Conservation (phyloP, 1,140 invertebrate genomes). For the Bradynema listronoti region DNA sequence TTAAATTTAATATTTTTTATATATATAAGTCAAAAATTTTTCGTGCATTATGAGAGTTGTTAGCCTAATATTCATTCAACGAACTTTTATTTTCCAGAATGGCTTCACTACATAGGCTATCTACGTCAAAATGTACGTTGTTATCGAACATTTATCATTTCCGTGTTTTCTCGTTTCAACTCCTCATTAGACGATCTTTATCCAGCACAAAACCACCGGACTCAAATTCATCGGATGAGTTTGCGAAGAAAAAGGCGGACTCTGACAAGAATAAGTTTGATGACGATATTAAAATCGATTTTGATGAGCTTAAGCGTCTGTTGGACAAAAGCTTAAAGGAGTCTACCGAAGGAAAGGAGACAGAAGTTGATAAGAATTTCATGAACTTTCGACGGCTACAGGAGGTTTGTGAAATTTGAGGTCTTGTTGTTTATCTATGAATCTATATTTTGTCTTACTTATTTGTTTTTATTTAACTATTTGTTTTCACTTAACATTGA, state of each 20-base stretch:
- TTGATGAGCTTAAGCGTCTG: slow-evolving; percentile 35
- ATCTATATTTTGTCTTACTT: too few species aligned
- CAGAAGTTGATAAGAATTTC: slow-evolving; percentile 48
- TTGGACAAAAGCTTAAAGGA: slow-evolving; percentile 31
- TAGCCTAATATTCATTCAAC: too few species aligned
- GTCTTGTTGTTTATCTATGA: too few species aligned
- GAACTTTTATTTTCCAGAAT: too few species aligned
- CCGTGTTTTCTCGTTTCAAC: background rate
- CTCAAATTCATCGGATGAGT: background rate
- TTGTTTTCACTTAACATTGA: too few species aligned
- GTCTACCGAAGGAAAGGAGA: slow-evolving; percentile 14
- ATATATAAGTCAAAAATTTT: too few species aligned
- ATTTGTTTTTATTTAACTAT: too few species aligned
- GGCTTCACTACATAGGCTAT: background rate
- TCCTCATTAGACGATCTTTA: background rate
- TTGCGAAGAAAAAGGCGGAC: background rate
- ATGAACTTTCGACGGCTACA: slow-evolving; percentile 44
- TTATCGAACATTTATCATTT: background rate
- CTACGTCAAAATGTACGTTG: background rate
- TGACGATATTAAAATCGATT: slow-evolving; percentile 30
- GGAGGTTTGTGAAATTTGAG: slow-evolving; percentile 29
- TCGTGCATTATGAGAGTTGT: too few species aligned
- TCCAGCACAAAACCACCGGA: background rate
- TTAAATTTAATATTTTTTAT: too few species aligned
- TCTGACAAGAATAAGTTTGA: background rate